phyloP scores from a whole-genome alignment of 2,888 invertebrate species.

The Temnothorax unifasciatus region DNA sequence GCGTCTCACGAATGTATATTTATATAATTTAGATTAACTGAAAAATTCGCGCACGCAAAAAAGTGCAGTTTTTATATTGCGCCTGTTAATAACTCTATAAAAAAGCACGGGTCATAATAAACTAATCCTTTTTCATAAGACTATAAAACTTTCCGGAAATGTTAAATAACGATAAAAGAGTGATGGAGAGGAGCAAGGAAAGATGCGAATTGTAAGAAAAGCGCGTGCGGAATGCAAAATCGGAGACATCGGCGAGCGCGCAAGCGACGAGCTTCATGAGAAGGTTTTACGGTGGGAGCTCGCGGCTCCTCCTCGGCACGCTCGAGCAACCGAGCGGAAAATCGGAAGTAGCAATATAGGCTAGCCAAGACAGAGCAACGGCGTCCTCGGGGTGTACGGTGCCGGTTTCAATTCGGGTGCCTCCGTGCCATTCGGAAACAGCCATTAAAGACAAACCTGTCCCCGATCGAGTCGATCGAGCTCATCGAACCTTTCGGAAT shows the following conservation, averaged over 20 bases:
- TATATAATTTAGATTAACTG: background rate
- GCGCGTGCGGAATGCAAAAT: background rate
- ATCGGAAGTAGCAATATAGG: conserved; percentile 52
- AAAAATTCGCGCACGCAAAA: background rate
- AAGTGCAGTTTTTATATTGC: background rate
- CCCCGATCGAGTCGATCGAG: conserved; percentile 60
- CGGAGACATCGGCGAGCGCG: background rate
- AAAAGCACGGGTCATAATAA: background rate
- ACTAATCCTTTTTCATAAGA: background rate
- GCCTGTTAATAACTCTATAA: background rate
- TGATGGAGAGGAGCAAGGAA: background rate
- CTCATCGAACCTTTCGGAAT: conserved; percentile 61
- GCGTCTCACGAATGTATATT: background rate
- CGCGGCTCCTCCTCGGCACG: conserved; percentile 16
- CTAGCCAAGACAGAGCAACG: conserved; percentile 31
- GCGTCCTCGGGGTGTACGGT: conserved; percentile 17
- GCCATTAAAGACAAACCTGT: conserved; percentile 68
- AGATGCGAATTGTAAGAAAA: background rate
- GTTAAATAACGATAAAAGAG: background rate
- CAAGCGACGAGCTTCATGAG: background rate
- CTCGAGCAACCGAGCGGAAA: conserved; percentile 52
- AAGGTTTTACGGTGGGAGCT: background rate
- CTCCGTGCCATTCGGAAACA: conserved; percentile 3
- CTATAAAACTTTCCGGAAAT: background rate
- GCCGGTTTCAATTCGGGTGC: conserved; percentile 29